Base-by-base conservation (phyloP, 2,113 vertebrate species). In the Urocolius indicus region DNA sequence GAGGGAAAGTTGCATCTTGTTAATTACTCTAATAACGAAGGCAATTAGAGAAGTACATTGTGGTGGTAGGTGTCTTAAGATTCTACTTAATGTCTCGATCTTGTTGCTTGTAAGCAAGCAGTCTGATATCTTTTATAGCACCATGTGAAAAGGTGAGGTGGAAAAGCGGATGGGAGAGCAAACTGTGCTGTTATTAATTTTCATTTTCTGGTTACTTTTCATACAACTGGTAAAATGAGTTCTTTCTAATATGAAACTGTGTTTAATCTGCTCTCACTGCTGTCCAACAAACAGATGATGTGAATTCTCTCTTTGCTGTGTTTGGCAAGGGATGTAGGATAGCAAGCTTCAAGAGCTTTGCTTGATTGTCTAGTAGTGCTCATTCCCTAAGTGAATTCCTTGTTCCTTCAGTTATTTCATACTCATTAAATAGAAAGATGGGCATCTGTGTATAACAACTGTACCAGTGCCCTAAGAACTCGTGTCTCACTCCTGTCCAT, bases 1-100 rank as follows among this genome's bases (percentile, higher is more conserved):
- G 61, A 76, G 73, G 30, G 32, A 54, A 86, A 65, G 71, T 16
- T 92, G 74, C 18, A 52, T 95, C 90, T 95, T 3, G 8, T 91
- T 96, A 96, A 94, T 96, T 94, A 93, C 69, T 87, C 41, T 61
- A 79, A 82, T 36, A 91, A 38, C 80, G 29, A 96, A 97, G 84
- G 87, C 74, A 95, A 23, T 93, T 89, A 95, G 57, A 95, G 87
- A 86, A 68, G 55, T 32, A 45, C 72, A 88, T 96, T 81, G 96
- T 68, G 26, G 96, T 68, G 26, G 94, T 94, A 97, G 75, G 62
- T 82, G 43, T 84, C 76, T 96, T 94, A 52, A 79, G 88, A 81
- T 95, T 94, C 73, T 65, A 38, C 78, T 76, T 83, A 85, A 85
- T 93, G 71, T 51, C 68, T 93, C 84, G n/a, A n/a, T n/a, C n/a